phyloP scores from a whole-genome alignment of 2,888 invertebrate genomes.

The Punctoribates punctum region DNA sequence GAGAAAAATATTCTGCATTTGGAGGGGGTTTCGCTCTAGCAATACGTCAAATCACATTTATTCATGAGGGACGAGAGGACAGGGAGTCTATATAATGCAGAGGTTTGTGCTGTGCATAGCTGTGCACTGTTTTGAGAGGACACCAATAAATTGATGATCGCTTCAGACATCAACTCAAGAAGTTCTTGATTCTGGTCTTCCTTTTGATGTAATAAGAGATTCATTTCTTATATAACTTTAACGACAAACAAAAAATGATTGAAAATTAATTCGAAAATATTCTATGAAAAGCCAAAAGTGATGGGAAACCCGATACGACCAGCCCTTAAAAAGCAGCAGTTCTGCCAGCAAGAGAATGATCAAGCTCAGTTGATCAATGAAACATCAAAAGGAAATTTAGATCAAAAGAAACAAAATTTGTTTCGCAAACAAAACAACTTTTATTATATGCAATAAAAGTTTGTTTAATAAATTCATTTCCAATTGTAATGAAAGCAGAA shows the following conservation, averaged over 20 bases:
- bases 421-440: too few relatives aligned
- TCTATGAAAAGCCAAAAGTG: not conserved
- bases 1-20: not conserved
- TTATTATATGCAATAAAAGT: too few relatives aligned
- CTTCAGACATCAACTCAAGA: not conserved
- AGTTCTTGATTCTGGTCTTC: not conserved
- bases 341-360: not conserved
- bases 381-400: too few relatives aligned
- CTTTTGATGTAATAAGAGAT: not conserved
- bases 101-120: not conserved
- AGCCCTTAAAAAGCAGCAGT: not conserved
- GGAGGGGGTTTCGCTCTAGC: not conserved
- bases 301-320: not conserved
- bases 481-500: too few relatives aligned
- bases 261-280: conserved; percentile 5
- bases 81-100: not conserved
- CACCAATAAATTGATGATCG: conserved; percentile 15
- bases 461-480: too few relatives aligned
- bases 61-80: conserved; percentile 12
- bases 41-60: conserved; percentile 25
- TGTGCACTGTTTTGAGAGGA: not conserved
- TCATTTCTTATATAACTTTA: not conserved
- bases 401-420: too few relatives aligned
- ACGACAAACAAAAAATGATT: conserved; percentile 7
- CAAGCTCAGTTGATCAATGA: too few relatives aligned